A percentile compares a stretch with the other conserved stretches of the same genome.
Evolutionary conservation across 1,140 invertebrate genomes (phyloP).

Genomic region (Pseudachorutes palmiensis): DNA sequence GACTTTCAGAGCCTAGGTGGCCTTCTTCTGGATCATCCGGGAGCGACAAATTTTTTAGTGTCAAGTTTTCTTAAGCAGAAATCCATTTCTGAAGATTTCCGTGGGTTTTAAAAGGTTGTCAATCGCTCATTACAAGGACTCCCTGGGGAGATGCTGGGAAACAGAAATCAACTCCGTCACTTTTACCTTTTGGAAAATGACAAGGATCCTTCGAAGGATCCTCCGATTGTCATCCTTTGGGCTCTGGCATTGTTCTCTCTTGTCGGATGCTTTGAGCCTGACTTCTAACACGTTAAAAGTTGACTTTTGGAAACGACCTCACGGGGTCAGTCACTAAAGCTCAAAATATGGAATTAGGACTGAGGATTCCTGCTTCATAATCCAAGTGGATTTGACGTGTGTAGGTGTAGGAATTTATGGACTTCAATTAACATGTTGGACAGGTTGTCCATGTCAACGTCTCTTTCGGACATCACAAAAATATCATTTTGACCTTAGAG

Average conservation of each 20-base stretch:
- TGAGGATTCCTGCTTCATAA: neutral
- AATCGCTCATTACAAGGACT: constrained; percentile 26
- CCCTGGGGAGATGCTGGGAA: constrained; percentile 20
- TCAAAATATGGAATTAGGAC: neutral
- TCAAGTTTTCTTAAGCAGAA: neutral
- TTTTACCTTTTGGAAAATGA: neutral
- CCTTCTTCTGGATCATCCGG: neutral
- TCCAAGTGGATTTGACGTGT: neutral
- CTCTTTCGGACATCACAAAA: neutral
- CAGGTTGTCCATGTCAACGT: neutral
- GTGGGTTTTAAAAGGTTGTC: constrained; percentile 6
- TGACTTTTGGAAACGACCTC: neutral
- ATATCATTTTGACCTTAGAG: too few relatives aligned
- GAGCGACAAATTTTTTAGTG: constrained; percentile 12
- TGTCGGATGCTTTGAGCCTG: neutral
- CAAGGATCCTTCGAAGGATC: neutral
- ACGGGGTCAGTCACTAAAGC: too few relatives aligned
- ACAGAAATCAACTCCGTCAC: neutral
- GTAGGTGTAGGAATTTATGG: neutral
- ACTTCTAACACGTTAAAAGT: neutral
- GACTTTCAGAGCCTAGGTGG: neutral
- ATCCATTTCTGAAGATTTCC: neutral
- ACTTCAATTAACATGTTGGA: neutral
- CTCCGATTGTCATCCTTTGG: neutral
- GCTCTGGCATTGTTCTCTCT: neutral